Percentiles rank a stretch among this genome's conserved stretches.
These are phyloP conservation scores for Echinops telfairi DNA, from an alignment of 2,113 vertebrate species.

Conservation along the genomic window DNA sequence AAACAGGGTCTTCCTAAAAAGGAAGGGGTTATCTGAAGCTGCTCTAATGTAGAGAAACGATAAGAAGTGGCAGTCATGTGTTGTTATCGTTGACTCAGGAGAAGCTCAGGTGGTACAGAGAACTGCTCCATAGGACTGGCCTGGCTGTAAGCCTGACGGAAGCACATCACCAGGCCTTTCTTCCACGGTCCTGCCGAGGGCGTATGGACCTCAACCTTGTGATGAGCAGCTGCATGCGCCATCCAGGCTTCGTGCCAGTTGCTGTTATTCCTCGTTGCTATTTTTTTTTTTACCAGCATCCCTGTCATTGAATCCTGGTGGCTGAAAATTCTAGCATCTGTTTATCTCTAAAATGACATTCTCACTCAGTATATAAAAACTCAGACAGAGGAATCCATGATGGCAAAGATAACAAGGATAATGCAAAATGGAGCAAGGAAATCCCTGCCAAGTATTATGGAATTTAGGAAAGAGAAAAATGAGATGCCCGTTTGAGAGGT, in stretches of 20 bases:
- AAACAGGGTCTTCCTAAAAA: background rate
- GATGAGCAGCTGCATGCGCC: background rate
- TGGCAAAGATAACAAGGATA: background rate
- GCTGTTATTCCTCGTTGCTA: background rate
- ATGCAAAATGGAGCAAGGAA: background rate
- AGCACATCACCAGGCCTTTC: background rate
- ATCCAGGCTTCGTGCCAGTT: background rate
- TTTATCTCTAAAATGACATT: background rate
- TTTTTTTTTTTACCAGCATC: background rate
- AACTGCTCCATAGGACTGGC: background rate
- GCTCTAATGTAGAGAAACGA: background rate
- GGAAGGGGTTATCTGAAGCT: background rate
- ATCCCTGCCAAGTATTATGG: background rate
- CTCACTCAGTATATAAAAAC: background rate
- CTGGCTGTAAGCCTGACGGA: background rate
- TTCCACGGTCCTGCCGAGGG: background rate
- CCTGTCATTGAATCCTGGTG: background rate
- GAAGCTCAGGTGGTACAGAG: background rate
- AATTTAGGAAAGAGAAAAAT: background rate
- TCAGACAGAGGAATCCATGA: background rate
- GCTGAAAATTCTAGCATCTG: background rate
- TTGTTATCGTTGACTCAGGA: background rate
- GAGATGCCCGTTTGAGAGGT: background rate
- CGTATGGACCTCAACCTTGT: background rate
- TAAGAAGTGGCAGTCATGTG: background rate